Evolutionary conservation across 2,888 invertebrate genomes (phyloP), one percentile per base, ranked within the genome.

Genomic region (Galeopsomyia nigrocyanea): DNA sequence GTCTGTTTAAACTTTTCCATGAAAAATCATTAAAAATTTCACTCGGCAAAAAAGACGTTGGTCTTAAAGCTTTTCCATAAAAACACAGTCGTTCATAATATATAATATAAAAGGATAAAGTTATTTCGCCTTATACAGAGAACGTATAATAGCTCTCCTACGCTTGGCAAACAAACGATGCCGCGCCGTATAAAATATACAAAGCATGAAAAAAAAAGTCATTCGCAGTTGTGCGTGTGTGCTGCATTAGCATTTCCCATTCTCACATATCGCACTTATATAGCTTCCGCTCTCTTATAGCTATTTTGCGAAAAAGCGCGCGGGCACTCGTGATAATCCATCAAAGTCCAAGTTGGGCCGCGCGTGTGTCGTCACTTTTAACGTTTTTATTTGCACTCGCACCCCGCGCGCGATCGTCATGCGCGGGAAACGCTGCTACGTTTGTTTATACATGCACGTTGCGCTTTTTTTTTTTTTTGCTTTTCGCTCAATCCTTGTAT

Each of bases 201-300:
- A 10, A 39, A 39, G 39, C 5, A 10, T 39, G 13, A 39, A 39
- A 39, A 39, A 39, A 39, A 39, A 39, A 39, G 39, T 10, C 39
- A 39, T 39, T 39, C 39, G 39, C 39, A 39, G 10, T 39, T 10
- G 39, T 13, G 39, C 31, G 3, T 31, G 31, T 31, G 31, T 31
- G 31, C 7, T 3, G 31, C 39, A 39, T 39, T 39, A 39, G 39
- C 39, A 39, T 39, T 39, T 39, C 39, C 39, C 47, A 68, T 68
- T 68, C 68, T 68, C 68, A 68, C 62, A 62, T 62, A 62, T n/a
- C 31, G 22, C 56, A 14, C 55, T 51, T 22, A 55, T 55, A 53
- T 21, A 16, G 56, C 16, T 39, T 46, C 64, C 53, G 64, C 46
- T 64, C 55, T 10, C 26, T 31, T 68, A 46, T 68, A 17, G 22